Evolutionary conservation across 2,113 vertebrate genomes (phyloP), one percentile per base, ranked within the genome.

Genomic region (Pangasianodon gigas): DNA sequence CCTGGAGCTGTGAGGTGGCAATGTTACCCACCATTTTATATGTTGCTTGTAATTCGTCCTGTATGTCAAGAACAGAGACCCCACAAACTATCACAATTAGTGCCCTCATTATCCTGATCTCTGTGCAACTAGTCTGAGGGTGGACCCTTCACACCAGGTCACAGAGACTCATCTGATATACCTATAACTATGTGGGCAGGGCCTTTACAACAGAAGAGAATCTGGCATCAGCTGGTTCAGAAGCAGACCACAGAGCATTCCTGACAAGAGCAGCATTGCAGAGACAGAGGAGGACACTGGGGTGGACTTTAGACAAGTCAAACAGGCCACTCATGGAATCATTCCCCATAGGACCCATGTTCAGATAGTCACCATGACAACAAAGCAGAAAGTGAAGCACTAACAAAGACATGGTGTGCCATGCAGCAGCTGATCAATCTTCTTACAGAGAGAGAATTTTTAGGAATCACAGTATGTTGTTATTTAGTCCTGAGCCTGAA

Each of bases 291-390:
- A 71, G 52, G 51, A 86, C 82, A 81, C 29, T 90, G 67, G 74
- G 74, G 81, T 82, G 87, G 86, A 83, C 79, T 92, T 84, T 51
- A 83, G 87, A 87, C 69, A 74, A 88, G 71, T 74, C 77, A 90
- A 85, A 87, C 87, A 85, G 75, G 65, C 80, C 87, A 89, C 82
- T 90, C 85, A 84, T 87, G 82, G 71, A 84, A 75, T 86, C 60
- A 65, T 88, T 88, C 89, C 80, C 89, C 80, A 88, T 56, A 83
- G 69, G 60, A 58, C 87, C 67, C 65, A 51, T 88, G 84, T 85
- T 82, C 90, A 48, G 48, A 79, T 60, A 65, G 89, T 91, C 65
- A 54, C 92, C 91, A 90, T 91, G 92, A 90, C 92, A 90, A 90
- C 89, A 56, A 87, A 89, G 62, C 51, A 58, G 74, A 65, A 85